phyloP scores from a whole-genome alignment of 1,140 invertebrate genomes.

The Tribolium castaneum region DNA sequence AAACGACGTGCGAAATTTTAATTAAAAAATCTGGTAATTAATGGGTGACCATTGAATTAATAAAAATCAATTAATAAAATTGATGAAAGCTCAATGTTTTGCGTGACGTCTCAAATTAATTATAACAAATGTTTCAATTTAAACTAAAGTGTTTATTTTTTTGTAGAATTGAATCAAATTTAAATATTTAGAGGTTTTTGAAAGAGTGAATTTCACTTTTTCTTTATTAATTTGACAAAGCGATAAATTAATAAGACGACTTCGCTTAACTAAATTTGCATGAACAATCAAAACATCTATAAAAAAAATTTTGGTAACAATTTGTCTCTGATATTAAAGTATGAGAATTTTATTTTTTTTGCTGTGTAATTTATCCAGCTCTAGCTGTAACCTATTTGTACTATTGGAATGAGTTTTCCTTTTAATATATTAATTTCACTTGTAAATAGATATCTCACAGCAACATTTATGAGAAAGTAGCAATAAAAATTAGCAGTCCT shows the following conservation, averaged over 20 bases:
- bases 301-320: too few species aligned
- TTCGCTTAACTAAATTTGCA: too few species aligned
- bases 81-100: background rate
- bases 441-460: background rate
- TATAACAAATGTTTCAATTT: background rate
- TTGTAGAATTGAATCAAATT: background rate
- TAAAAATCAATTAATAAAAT: background rate
- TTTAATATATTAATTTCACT: too few species aligned
- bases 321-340: too few species aligned
- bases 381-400: too few species aligned
- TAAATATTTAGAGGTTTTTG: background rate
- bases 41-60: background rate
- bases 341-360: too few species aligned
- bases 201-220: background rate
- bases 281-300: background rate
- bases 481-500: background rate
- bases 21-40: background rate
- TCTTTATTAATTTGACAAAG: background rate
- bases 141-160: background rate
- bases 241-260: too few species aligned
- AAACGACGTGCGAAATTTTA: background rate
- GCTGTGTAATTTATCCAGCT: too few species aligned
- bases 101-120: background rate
- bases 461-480: background rate
- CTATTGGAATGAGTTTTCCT: too few species aligned